Evolutionary conservation across 1,140 invertebrate species (phyloP).

Genomic region (Dendrolimus punctatus): DNA sequence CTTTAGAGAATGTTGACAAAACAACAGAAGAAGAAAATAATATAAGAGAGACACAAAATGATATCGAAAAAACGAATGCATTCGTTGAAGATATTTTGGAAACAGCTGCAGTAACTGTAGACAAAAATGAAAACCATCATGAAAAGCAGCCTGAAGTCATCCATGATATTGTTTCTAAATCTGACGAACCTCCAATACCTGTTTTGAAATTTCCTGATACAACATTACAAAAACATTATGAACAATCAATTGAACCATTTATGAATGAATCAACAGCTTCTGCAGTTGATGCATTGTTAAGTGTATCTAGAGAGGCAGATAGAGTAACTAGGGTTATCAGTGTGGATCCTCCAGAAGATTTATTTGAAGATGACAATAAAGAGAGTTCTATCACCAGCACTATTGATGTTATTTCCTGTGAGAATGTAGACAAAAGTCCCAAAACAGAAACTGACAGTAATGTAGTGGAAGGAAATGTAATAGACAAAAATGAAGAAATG

Average conservation of each 20-base stretch:
- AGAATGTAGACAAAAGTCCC: slow-evolving; percentile 8
- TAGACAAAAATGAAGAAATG: slow-evolving; percentile 5
- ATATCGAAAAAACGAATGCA: slow-evolving; percentile 4
- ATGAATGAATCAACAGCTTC: slow-evolving; percentile 62
- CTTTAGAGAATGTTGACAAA: not conserved
- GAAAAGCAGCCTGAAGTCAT: no score
- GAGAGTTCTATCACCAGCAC: slow-evolving; percentile 16
- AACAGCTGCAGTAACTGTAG: not conserved
- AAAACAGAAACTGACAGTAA: slow-evolving; percentile 1
- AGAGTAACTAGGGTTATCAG: slow-evolving; percentile 58
- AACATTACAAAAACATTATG: slow-evolving; percentile 13
- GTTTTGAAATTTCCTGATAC: slow-evolving; percentile 7
- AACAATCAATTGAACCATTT: slow-evolving; percentile 27
- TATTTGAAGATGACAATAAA: slow-evolving; percentile 61
- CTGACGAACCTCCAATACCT: not conserved
- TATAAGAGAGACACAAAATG: not conserved
- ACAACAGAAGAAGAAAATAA: not conserved
- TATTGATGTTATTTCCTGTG: slow-evolving; percentile 16
- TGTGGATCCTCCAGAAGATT: slow-evolving; percentile 57
- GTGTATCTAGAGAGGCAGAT: slow-evolving; percentile 56
- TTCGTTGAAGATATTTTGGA: slow-evolving; percentile 1
- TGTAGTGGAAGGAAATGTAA: slow-evolving; percentile 7
- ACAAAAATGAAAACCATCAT: no score
- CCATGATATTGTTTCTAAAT: no score
- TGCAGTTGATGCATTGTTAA: slow-evolving; percentile 57